Evolutionary conservation across 2,113 vertebrate genomes (phyloP), one percentile per base, ranked within the genome.

Genomic region (Oreochromis aureus): DNA sequence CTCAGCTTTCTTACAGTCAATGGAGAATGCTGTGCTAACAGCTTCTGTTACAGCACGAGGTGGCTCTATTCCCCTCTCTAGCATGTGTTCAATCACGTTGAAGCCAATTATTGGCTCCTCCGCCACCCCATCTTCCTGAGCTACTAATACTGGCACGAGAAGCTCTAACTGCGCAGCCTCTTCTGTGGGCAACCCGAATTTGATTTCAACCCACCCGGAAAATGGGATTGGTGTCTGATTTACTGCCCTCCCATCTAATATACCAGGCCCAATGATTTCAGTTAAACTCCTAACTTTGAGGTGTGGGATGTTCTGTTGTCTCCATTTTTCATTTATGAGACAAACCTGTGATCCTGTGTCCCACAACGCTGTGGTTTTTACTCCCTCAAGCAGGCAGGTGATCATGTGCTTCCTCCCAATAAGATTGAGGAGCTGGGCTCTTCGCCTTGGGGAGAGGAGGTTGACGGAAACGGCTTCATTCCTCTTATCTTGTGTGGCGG

Each of bases 81-180:
- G 22, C 6, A 86, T 2, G 2, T 84, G 5, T 13, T 92, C 87
- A 27, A 92, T 92, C 2, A 89, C 84, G 22, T 86, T 90, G n/a
- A 59, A 91, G 2, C 73, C 82, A 66, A 48, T 86, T 3, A 92
- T 91, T 8, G 86, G 87, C 19, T 88, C 54, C 7, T 91, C 88
- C 15, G 80, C 82, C 22, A 87, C 55, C 2, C 61, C 83, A 15
- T 80, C 69, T 5, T 61, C 80, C 54, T 27, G 44, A 11, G 82
- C 12, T 12, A 44, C 34, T 36, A 36, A 36, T 36, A 36, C 34
- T 44, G 41, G 41, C 41, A 44, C 0, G 5, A 44, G 41, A 44
- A 44, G 12, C 12, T 44, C 41, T 44, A 44, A 44, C 41, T 44
- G 41, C 12, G 5, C 12, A 44, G 41, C 41, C 12, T 18, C 46